A percentile compares a stretch with the other conserved stretches of the same genome.
These are phyloP conservation scores for Naso thynnoides DNA, from an alignment of 2,797 vertebrate genomes.

Conservation along the genomic window DNA sequence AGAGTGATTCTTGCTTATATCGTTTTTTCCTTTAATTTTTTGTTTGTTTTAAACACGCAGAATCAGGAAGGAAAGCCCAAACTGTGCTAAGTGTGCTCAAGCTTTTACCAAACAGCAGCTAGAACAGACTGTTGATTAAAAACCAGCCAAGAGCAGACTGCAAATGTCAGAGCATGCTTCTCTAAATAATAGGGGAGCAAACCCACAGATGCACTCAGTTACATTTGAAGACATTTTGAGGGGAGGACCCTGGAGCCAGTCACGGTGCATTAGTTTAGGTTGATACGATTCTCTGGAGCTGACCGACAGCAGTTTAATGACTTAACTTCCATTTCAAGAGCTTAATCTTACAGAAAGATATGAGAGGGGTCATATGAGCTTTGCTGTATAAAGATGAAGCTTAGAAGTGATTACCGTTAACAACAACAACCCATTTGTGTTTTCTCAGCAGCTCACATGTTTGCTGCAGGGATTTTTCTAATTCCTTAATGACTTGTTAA, in stretches of 20 bases:
- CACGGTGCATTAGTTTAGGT: background rate
- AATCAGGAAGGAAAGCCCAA: background rate
- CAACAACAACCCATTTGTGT: slow-evolving; percentile 67
- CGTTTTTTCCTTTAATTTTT: background rate
- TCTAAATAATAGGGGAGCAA: slow-evolving; percentile 2
- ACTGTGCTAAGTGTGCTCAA: background rate
- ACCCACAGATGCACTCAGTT: background rate
- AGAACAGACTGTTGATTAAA: background rate
- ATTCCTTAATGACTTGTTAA: slow-evolving; percentile 30
- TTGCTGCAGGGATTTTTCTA: slow-evolving; percentile 34
- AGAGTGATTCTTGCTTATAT: background rate
- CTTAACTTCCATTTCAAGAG: slow-evolving; percentile 4
- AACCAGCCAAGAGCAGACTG: background rate
- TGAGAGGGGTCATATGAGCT: slow-evolving; percentile 12
- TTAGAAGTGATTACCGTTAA: slow-evolving; percentile 52
- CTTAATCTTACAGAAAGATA: background rate
- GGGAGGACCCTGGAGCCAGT: background rate
- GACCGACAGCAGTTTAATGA: slow-evolving; percentile 16
- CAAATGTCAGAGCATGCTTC: background rate
- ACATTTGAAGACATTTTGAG: background rate
- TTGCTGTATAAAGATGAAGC: slow-evolving; percentile 4
- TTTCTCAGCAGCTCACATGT: slow-evolving; percentile 55
- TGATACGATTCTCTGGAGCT: slow-evolving; percentile 3
- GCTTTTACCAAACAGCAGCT: background rate
- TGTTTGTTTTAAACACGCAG: background rate